A percentile compares a stretch with the other conserved stretches of the same genome.
Conservation (phyloP, 2,113 vertebrate genomes). For the Upupa epops region DNA sequence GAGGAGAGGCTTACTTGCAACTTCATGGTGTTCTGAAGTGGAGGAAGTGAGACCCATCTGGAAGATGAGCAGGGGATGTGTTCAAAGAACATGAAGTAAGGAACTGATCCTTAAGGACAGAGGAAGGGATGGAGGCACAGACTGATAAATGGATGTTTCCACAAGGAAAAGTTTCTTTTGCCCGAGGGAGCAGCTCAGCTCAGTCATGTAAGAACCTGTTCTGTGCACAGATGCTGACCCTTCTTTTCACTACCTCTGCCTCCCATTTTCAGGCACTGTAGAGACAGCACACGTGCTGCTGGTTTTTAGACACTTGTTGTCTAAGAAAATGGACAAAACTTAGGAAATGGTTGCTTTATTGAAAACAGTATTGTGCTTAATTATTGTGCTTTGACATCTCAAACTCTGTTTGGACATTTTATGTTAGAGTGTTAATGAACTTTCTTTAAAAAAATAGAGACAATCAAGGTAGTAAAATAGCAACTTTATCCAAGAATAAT, state of each 20-base stretch:
- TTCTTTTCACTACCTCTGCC: neutral
- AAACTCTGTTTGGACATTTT: neutral
- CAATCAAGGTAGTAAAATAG: conserved; percentile 36
- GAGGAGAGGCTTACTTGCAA: too few species aligned
- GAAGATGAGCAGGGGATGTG: too few species aligned
- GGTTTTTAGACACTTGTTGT: neutral
- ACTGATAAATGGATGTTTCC: too few species aligned
- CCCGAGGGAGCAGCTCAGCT: too few species aligned
- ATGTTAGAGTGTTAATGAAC: neutral
- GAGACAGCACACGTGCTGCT: neutral
- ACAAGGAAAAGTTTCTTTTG: too few species aligned
- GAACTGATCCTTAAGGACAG: too few species aligned
- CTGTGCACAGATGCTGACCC: neutral
- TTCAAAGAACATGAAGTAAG: too few species aligned
- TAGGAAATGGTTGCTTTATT: conserved; percentile 38
- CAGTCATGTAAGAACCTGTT: too few species aligned
- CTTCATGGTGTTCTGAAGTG: too few species aligned
- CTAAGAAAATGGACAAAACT: neutral
- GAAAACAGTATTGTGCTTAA: neutral
- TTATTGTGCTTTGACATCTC: neutral
- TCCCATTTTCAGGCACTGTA: neutral
- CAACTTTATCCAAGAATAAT: neutral
- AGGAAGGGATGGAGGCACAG: too few species aligned
- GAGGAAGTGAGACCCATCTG: too few species aligned
- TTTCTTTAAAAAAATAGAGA: conserved; percentile 17